phyloP scores from a whole-genome alignment of 2,113 vertebrate species.

The Bungarus multicinctus region DNA sequence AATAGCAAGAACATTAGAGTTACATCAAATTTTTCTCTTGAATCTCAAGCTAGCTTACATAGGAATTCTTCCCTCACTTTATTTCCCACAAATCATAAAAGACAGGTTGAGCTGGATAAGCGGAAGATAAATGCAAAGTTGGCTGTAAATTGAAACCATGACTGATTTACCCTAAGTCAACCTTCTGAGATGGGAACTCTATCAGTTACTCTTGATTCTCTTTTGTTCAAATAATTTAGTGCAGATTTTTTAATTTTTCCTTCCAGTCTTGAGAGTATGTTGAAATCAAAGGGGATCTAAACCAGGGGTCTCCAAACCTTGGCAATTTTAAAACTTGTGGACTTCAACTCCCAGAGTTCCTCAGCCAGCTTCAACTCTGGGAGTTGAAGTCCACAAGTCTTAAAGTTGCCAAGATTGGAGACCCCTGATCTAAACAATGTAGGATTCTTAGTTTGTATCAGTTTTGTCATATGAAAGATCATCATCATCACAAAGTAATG shows the following conservation, averaged over 20 bases:
- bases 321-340: too few species aligned
- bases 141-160: neutral
- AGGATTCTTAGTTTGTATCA: neutral
- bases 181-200: neutral
- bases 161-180: neutral
- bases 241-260: neutral
- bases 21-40: neutral
- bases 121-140: neutral
- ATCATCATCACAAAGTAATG: neutral
- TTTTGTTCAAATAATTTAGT: neutral
- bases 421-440: neutral
- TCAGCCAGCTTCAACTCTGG: too few species aligned
- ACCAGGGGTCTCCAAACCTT: too few species aligned
- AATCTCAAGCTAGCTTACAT: neutral
- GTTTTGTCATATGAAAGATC: neutral
- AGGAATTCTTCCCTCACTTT: neutral
- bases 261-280: neutral
- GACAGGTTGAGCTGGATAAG: neutral
- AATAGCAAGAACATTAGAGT: neutral
- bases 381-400: too few species aligned
- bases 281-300: neutral
- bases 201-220: neutral
- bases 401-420: too few species aligned
- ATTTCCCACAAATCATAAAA: neutral
- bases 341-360: too few species aligned